phyloP scores from a whole-genome alignment of 1,140 invertebrate genomes.

The Drosophila mauritiana region DNA sequence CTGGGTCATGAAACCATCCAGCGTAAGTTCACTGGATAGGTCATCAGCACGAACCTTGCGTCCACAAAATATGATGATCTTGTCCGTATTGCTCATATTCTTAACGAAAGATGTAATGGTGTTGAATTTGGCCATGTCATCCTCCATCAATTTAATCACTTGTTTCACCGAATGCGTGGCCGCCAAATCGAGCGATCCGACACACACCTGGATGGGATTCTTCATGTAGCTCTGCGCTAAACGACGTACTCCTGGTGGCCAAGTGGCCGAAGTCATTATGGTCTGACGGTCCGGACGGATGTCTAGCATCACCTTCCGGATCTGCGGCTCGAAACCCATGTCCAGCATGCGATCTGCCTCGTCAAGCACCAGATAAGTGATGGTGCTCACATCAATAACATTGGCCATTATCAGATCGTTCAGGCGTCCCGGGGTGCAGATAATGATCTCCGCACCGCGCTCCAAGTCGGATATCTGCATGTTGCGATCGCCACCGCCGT shows the following conservation, averaged over 20 bases:
- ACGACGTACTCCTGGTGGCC: conserved; percentile 92
- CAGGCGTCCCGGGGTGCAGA: conserved; percentile 95
- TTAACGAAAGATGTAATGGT: conserved; percentile 72
- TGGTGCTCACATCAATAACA: conserved; percentile 89
- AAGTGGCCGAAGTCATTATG: conserved; percentile 95
- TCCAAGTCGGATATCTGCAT: conserved; percentile 90
- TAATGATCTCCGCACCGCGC: conserved; percentile 93
- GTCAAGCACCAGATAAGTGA: conserved; percentile 96
- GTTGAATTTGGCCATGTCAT: conserved; percentile 90
- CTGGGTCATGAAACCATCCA: conserved; percentile 89
- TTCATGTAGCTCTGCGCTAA: conserved; percentile 94
- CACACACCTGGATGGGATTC: conserved; percentile 94
- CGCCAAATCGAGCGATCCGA: conserved; percentile 93
- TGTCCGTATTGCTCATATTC: conserved; percentile 89
- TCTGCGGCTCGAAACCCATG: conserved; percentile 95
- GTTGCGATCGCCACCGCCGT: conserved; percentile 92
- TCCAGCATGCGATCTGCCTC: conserved; percentile 94
- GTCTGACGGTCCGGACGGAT: conserved; percentile 92
- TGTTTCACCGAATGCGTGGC: conserved; percentile 94
- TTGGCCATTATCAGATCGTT: conserved; percentile 91
- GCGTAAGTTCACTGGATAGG: conserved; percentile 90
- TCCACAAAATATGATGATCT: conserved; percentile 95
- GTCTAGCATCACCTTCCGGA: conserved; percentile 91
- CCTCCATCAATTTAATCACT: conserved; percentile 89
- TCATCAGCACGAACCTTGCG: conserved; percentile 93